A percentile compares a stretch with the other conserved stretches of the same genome.
Conservation (phyloP, 2,888 invertebrate genomes). For the Lordiphosa andalusiaca region DNA sequence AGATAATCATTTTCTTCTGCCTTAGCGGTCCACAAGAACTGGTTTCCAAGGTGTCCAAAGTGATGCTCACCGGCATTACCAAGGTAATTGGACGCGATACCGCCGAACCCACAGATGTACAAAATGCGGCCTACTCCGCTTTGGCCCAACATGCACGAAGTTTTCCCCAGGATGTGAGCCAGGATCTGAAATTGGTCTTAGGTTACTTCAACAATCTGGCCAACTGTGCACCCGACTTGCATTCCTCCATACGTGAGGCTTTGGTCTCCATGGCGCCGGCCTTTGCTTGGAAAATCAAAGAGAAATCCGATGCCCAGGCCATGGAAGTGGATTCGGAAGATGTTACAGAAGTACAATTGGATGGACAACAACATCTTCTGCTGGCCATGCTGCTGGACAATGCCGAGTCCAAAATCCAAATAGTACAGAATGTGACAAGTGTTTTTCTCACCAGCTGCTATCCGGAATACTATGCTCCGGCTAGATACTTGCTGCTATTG, state of each 20-base stretch:
- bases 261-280: conserved; percentile 86
- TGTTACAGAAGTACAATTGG: conserved; percentile 68
- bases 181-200: conserved; percentile 82
- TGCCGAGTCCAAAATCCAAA: conserved; percentile 88
- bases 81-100: conserved; percentile 78
- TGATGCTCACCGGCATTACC: conserved; percentile 77
- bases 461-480: conserved; percentile 89
- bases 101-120: conserved; percentile 79
- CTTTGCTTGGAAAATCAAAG: conserved; percentile 81
- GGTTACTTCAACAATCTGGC: conserved; percentile 79
- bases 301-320: conserved; percentile 45
- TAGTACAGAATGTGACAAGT: conserved; percentile 91
- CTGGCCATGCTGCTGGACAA: conserved; percentile 87
- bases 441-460: conserved; percentile 91
- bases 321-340: conserved; percentile 58
- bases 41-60: conserved; percentile 78
- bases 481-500: conserved; percentile 89
- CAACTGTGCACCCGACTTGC: conserved; percentile 81
- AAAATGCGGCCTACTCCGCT: conserved; percentile 81
- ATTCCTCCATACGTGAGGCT: conserved; percentile 85
- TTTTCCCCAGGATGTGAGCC: conserved; percentile 83
- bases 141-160: conserved; percentile 81
- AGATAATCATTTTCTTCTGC: neutral
- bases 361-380: conserved; percentile 81
- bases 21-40: conserved; percentile 76